Evolutionary conservation across 1,140 invertebrate species (phyloP).

Genomic region (Zaprionus vittiger): DNA sequence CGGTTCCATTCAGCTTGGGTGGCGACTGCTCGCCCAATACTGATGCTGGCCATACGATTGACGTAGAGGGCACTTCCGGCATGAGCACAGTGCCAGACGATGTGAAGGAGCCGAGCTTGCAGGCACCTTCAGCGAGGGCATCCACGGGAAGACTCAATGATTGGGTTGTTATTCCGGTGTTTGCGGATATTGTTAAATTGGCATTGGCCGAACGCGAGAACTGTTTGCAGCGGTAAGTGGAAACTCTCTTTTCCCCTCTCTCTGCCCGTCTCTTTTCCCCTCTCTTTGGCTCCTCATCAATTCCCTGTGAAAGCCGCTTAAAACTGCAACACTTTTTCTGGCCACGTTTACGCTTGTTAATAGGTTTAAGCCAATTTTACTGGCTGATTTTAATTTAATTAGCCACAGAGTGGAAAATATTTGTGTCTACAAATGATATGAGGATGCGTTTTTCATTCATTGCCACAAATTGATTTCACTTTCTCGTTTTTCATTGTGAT

Average conservation of each 20-base stretch:
- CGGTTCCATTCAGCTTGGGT: slow-evolving; percentile 23
- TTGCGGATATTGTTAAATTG: slow-evolving; percentile 84
- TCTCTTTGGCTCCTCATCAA: slow-evolving; percentile 6
- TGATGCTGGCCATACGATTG: slow-evolving; percentile 20
- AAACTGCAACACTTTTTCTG: neutral
- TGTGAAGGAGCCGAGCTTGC: neutral
- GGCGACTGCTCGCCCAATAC: slow-evolving; percentile 31
- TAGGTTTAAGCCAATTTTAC: slow-evolving; percentile 10
- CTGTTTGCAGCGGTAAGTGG: slow-evolving; percentile 79
- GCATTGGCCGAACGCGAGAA: slow-evolving; percentile 78
- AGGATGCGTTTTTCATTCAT: neutral
- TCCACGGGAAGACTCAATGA: slow-evolving; percentile 70
- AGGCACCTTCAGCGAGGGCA: slow-evolving; percentile 37
- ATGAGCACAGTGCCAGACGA: slow-evolving; percentile 34
- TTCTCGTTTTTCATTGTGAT: slow-evolving; percentile 4
- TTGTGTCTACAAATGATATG: slow-evolving; percentile 20
- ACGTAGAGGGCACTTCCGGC: slow-evolving; percentile 54
- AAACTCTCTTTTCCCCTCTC: neutral
- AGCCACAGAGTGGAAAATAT: slow-evolving; percentile 32
- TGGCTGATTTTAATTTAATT: slow-evolving; percentile 49
- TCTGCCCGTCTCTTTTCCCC: neutral
- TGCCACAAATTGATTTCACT: slow-evolving; percentile 1
- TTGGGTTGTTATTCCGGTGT: slow-evolving; percentile 84
- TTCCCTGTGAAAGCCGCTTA: neutral
- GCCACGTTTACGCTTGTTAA: neutral